A percentile compares a stretch with the other conserved stretches of the same genome.
Evolutionary conservation across 1,140 invertebrate genomes (phyloP).

Genomic region (Centruroides vittatus): DNA sequence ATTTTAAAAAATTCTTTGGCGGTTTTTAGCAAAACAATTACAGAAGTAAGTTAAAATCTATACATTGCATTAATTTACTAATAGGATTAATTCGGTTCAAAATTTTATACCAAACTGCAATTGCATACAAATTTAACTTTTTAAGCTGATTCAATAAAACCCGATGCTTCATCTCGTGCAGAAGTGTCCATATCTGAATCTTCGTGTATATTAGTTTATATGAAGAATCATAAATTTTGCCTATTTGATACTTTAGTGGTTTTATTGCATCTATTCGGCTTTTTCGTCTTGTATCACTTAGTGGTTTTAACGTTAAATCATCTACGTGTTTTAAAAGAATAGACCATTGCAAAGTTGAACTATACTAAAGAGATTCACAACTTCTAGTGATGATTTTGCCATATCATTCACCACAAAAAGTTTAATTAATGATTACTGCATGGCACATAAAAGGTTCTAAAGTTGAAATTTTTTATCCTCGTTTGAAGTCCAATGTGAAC

Average conservation of each 20-base stretch:
- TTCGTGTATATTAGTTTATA: not conserved
- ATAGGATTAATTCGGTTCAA: no score
- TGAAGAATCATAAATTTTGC: not conserved
- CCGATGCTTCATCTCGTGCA: not conserved
- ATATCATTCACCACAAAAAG: not conserved
- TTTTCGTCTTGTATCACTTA: not conserved
- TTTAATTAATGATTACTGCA: not conserved
- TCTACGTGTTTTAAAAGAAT: not conserved
- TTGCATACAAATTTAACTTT: no score
- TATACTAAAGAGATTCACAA: no score
- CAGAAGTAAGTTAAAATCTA: no score
- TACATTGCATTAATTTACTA: no score
- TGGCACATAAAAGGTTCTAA: not conserved
- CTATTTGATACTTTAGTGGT: not conserved
- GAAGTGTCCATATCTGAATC: not conserved
- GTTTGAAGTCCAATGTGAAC: not conserved
- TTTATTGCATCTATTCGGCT: not conserved
- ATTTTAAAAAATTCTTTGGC: no score
- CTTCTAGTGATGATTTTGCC: no score
- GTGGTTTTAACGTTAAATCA: not conserved
- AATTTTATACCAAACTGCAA: no score
- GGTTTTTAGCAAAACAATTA: no score
- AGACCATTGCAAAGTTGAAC: no score
- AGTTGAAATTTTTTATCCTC: not conserved
- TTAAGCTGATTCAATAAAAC: not conserved